A percentile compares a stretch with the other conserved stretches of the same genome.
These are phyloP conservation scores for Nebria salina DNA, from an alignment of 2,888 invertebrate genomes.

Conservation along the genomic window DNA sequence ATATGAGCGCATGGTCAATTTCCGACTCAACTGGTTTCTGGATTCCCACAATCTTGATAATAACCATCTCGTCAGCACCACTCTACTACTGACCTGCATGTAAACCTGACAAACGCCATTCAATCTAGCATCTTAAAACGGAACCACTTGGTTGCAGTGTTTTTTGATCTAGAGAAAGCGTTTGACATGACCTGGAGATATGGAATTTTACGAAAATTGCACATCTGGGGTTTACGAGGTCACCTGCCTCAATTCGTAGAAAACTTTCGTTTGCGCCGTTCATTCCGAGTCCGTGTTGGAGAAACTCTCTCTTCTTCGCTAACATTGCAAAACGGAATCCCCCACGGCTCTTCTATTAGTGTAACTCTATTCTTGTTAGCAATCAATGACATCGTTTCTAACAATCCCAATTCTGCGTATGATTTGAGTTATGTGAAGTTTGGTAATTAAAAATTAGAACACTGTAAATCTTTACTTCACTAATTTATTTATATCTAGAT, in stretches of 20 bases:
- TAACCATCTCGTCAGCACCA: background rate
- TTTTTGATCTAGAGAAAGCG: conserved; percentile 1
- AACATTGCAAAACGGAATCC: background rate
- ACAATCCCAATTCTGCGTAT: too few relatives aligned
- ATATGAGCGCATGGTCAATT: conserved; percentile 25
- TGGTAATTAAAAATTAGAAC: too few relatives aligned
- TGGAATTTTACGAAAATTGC: background rate
- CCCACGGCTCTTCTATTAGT: background rate
- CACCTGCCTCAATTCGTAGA: too few relatives aligned
- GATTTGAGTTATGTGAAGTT: too few relatives aligned
- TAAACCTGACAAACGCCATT: too few relatives aligned
- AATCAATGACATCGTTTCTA: background rate
- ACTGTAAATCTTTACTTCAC: too few relatives aligned
- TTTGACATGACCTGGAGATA: conserved; percentile 13
- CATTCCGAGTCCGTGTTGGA: too few relatives aligned
- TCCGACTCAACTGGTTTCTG: conserved; percentile 16
- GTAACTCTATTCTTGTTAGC: too few relatives aligned
- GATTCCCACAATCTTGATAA: background rate
- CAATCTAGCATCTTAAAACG: background rate
- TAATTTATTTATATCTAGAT: too few relatives aligned
- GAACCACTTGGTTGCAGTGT: background rate
- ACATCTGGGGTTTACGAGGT: too few relatives aligned
- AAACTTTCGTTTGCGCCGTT: too few relatives aligned
- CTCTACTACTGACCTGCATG: conserved; percentile 3
- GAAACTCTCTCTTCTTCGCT: background rate